Conservation (phyloP, 35 echinoderm and acorn worm species). For the Hemicentrotus pulcherrimus region DNA sequence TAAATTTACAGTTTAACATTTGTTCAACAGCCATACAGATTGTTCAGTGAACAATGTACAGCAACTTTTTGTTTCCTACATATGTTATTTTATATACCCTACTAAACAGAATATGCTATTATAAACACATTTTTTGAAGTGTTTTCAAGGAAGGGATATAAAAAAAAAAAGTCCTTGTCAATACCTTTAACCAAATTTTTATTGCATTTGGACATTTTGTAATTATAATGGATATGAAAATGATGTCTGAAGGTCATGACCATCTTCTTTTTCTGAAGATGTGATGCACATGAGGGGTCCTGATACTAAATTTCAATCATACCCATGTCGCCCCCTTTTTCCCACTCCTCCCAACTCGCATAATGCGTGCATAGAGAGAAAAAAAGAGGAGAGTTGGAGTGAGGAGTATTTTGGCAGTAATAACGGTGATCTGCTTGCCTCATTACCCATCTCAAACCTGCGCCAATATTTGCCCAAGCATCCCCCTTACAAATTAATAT, state of each 20-base stretch:
- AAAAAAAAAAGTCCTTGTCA: too few species aligned
- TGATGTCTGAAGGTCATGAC: not conserved
- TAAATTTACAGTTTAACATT: not conserved
- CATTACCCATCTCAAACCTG: constrained; percentile 53
- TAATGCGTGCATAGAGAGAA: not conserved
- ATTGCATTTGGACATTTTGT: not conserved
- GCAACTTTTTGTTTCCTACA: not conserved
- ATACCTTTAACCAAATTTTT: too few species aligned
- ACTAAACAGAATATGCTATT: not conserved
- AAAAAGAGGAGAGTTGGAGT: constrained; percentile 32
- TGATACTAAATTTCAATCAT: not conserved
- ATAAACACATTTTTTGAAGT: not conserved
- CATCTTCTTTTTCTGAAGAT: not conserved
- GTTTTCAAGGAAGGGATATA: not conserved
- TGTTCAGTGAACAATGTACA: not conserved
- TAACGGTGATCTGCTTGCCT: constrained; percentile 44
- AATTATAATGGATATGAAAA: not conserved
- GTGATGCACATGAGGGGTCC: not conserved
- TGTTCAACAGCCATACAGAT: not conserved
- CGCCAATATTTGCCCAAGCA: constrained; percentile 49
- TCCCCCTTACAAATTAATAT: constrained; percentile 48
- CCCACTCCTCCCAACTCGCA: not conserved
- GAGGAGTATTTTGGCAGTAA: constrained; percentile 39
- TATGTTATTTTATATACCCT: not conserved
- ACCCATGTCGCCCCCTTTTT: not conserved